Percentiles rank a stretch among this genome's conserved stretches.
Evolutionary conservation across 2,113 vertebrate genomes (phyloP).

Genomic region (Tachysurus vachellii): DNA sequence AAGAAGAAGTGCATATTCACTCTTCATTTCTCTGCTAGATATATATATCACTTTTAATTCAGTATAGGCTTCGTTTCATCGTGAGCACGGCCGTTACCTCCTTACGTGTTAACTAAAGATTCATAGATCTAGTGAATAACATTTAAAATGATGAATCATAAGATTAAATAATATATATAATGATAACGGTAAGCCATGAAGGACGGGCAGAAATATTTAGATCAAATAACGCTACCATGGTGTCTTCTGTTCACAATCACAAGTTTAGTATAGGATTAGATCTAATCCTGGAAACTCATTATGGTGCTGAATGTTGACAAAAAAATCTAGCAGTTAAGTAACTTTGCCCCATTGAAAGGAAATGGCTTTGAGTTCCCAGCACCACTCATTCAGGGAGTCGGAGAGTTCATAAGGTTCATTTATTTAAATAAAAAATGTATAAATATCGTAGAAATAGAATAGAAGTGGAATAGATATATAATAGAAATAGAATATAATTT

Average conservation of each 20-base stretch:
- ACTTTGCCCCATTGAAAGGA: neutral
- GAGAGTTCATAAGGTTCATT: neutral
- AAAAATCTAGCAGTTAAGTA: neutral
- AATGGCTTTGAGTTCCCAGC: neutral
- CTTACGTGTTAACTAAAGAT: neutral
- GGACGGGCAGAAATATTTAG: neutral
- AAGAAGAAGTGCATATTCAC: neutral
- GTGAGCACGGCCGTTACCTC: neutral
- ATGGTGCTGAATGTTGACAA: neutral
- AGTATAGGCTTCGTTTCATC: neutral
- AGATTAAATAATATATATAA: neutral
- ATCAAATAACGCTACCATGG: constrained; percentile 7
- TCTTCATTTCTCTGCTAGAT: neutral
- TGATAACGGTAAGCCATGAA: neutral
- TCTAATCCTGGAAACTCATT: constrained; percentile 5
- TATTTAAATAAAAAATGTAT: neutral
- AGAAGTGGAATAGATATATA: no score
- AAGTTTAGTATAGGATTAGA: neutral
- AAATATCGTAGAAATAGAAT: neutral
- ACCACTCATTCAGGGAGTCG: neutral
- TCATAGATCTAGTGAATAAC: neutral
- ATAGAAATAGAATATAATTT: no score
- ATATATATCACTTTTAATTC: neutral
- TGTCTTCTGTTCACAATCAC: neutral
- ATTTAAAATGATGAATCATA: neutral